Conservation (phyloP, 2,888 invertebrate genomes). For the Eristalis pertinax region DNA sequence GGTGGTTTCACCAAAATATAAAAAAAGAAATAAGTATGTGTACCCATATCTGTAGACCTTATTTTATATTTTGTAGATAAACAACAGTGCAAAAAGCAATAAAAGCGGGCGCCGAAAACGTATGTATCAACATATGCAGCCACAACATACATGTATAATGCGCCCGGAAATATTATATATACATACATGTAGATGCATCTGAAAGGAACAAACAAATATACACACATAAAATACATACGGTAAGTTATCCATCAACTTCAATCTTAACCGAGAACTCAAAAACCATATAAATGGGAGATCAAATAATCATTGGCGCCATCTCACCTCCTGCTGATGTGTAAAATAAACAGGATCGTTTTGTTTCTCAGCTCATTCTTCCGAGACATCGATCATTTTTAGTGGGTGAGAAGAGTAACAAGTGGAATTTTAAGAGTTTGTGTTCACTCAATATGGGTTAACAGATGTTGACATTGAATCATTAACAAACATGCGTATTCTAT, state of each 20-base stretch:
- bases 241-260: constrained; percentile 48
- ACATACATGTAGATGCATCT: background rate
- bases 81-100: too few species aligned
- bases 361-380: constrained; percentile 44
- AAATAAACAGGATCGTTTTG: constrained; percentile 47
- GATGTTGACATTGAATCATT: constrained; percentile 24
- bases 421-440: constrained; percentile 12
- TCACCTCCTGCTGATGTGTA: constrained; percentile 79
- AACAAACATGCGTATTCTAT: constrained; percentile 3
- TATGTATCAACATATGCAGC: too few species aligned
- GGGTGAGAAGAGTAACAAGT: constrained; percentile 24
- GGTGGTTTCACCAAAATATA: constrained; percentile 24
- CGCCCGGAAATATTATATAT: too few species aligned
- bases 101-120: too few species aligned
- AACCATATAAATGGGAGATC: constrained; percentile 72
- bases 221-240: constrained; percentile 2
- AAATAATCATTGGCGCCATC: constrained; percentile 80
- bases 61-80: background rate
- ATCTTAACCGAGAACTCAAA: constrained; percentile 22
- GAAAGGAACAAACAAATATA: background rate
- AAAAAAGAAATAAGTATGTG: constrained; percentile 10
- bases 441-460: background rate
- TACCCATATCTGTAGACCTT: background rate
- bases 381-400: constrained; percentile 43
- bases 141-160: too few species aligned